Conservation (phyloP, 2,797 vertebrate genomes). For the Clarias fuscus region DNA sequence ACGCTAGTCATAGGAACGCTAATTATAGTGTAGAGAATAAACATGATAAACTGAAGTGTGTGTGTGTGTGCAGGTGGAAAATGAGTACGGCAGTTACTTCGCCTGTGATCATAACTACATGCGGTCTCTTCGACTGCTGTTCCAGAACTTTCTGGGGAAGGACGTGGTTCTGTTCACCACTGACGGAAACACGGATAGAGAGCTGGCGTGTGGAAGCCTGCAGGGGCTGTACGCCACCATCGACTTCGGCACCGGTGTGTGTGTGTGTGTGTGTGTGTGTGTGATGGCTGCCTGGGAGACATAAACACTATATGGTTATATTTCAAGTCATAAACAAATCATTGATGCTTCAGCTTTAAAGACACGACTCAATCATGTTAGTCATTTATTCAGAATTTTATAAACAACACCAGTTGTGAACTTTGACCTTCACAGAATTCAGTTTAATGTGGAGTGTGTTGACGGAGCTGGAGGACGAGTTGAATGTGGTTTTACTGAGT, state of each 20-base stretch:
- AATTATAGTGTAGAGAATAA: background rate
- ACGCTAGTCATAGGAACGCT: background rate
- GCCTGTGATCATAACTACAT: constrained; percentile 90
- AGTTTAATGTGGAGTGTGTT: background rate
- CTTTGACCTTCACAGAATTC: background rate
- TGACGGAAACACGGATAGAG: constrained; percentile 75
- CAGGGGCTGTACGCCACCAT: constrained; percentile 87
- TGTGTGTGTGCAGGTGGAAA: constrained; percentile 84
- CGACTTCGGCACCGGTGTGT: constrained; percentile 91
- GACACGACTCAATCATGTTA: background rate
- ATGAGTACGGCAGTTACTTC: constrained; percentile 93
- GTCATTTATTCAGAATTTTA: background rate
- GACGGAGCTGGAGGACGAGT: background rate
- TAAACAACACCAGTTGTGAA: background rate
- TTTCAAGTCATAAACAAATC: background rate
- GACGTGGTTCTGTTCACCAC: constrained; percentile 91
- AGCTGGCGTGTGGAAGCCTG: constrained; percentile 87
- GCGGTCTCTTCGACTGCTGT: constrained; percentile 78
- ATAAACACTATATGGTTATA: background rate
- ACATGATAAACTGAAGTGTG: background rate
- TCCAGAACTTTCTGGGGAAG: constrained; percentile 80
- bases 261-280: background rate
- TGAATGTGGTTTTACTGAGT: background rate
- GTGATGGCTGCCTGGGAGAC: background rate
- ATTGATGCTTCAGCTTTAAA: background rate